Percentiles rank a stretch among this genome's conserved stretches.
Conservation (phyloP, 92 coral and sea anemone genomes). For the Umimayanthus chanpuru region DNA sequence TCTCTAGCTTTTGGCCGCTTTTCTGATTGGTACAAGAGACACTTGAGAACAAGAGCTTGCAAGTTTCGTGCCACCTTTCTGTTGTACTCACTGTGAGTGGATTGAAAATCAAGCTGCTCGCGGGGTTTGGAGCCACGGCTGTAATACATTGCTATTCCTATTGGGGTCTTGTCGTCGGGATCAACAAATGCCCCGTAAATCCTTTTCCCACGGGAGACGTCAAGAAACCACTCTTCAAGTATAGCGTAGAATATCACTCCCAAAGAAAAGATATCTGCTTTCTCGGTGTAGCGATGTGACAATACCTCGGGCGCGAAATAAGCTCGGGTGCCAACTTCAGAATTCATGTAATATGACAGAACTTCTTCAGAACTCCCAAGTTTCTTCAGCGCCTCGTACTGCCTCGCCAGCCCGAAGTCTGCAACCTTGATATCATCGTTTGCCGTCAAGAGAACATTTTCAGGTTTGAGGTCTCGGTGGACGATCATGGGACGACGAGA, state of each 20-base stretch:
- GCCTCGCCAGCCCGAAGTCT: conserved; percentile 17
- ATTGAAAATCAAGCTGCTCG: background rate
- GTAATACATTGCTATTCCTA: conserved; percentile 27
- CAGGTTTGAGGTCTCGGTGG: conserved; percentile 19
- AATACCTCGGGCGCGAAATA: conserved; percentile 17
- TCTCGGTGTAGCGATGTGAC: conserved; percentile 46
- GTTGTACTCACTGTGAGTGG: background rate
- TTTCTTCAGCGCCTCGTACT: background rate
- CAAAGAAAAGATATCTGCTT: conserved; percentile 48
- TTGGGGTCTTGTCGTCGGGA: background rate
- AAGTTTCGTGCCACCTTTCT: background rate
- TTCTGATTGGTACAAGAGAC: background rate
- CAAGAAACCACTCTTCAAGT: conserved; percentile 32
- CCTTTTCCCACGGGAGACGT: conserved; percentile 3
- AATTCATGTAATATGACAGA: background rate
- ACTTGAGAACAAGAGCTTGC: background rate
- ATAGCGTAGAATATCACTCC: conserved; percentile 39
- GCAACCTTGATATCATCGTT: conserved; percentile 16
- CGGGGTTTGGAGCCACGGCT: conserved; percentile 9
- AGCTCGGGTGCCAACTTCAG: conserved; percentile 3
- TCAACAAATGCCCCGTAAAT: conserved; percentile 40
- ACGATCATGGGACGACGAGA: conserved; percentile 27
- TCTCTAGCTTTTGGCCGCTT: conserved; percentile 17
- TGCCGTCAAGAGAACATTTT: background rate
- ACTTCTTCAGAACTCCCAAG: background rate